phyloP scores from a whole-genome alignment of 2,797 vertebrate genomes.

The Sebastes iracundus region DNA sequence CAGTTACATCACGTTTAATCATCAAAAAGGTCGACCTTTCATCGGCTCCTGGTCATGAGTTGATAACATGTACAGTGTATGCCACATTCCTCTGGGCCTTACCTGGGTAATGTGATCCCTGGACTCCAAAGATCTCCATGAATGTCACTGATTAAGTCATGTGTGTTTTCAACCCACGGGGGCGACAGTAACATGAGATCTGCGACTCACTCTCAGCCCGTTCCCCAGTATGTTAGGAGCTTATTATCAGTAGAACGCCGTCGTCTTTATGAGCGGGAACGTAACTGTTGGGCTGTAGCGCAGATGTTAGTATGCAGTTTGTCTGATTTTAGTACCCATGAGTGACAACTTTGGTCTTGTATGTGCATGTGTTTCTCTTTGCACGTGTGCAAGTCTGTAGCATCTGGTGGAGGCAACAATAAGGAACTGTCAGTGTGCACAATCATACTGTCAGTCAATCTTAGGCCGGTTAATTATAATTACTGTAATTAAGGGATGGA shows the following conservation, averaged over 20 bases:
- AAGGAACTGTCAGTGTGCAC: conserved; percentile 18
- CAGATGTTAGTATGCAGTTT: not conserved
- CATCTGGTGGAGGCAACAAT: not conserved
- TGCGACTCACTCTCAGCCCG: conserved; percentile 6
- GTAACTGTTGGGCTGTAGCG: not conserved
- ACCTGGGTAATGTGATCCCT: conserved; percentile 72
- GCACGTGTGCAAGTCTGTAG: not conserved
- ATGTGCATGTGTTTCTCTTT: conserved; percentile 35
- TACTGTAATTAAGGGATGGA: conserved; percentile 31
- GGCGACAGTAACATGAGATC: conserved; percentile 58
- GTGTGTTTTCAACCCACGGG: conserved; percentile 47
- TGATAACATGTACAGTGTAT: conserved; percentile 61
- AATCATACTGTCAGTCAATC: conserved; percentile 50
- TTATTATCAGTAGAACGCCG: conserved; percentile 23
- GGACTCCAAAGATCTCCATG: conserved; percentile 55
- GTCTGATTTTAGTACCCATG: conserved; percentile 14
- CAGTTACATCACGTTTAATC: conserved; percentile 72
- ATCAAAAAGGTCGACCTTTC: conserved; percentile 71
- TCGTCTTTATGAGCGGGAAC: conserved; percentile 4
- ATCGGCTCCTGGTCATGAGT: conserved; percentile 56
- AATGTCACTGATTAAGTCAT: conserved; percentile 70
- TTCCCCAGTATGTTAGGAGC: not conserved
- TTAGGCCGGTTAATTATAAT: conserved; percentile 18
- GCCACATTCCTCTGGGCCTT: conserved; percentile 66
- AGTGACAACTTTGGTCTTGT: conserved; percentile 1